Evolutionary conservation across 1,140 invertebrate genomes (phyloP).

Genomic region (Lysiphlebus fabarum): DNA sequence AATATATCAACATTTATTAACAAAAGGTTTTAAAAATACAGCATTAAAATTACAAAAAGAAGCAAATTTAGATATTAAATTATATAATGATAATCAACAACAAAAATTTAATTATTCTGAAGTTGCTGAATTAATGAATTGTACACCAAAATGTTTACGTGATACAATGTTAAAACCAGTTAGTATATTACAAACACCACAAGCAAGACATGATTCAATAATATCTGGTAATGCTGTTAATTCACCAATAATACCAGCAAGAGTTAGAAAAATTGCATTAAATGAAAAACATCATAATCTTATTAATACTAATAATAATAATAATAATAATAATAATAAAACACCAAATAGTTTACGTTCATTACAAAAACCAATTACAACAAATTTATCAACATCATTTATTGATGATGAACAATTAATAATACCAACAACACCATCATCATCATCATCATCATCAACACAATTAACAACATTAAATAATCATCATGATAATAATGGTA

Average conservation of each 20-base stretch:
- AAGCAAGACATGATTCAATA: constrained; percentile 38
- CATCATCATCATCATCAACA: too few relatives aligned
- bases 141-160: constrained; percentile 20
- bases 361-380: constrained; percentile 32
- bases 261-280: constrained; percentile 36
- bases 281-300: constrained; percentile 11
- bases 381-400: constrained; percentile 43
- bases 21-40: constrained; percentile 71
- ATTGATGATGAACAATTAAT: constrained; percentile 26
- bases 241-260: constrained; percentile 32
- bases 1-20: constrained; percentile 82
- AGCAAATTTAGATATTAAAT: constrained; percentile 59
- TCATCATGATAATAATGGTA: too few relatives aligned
- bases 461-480: too few relatives aligned
- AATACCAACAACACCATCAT: neutral
- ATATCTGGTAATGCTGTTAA: constrained; percentile 44
- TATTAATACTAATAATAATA: constrained; percentile 26
- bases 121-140: constrained; percentile 39
- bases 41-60: constrained; percentile 74
- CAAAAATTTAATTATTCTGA: constrained; percentile 52
- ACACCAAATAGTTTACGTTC: constrained; percentile 41
- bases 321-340: constrained; percentile 9
- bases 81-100: constrained; percentile 16
- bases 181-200: neutral
- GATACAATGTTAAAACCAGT: constrained; percentile 26